Conservation (phyloP, 2,113 vertebrate genomes). For the Tiliqua scincoides region DNA sequence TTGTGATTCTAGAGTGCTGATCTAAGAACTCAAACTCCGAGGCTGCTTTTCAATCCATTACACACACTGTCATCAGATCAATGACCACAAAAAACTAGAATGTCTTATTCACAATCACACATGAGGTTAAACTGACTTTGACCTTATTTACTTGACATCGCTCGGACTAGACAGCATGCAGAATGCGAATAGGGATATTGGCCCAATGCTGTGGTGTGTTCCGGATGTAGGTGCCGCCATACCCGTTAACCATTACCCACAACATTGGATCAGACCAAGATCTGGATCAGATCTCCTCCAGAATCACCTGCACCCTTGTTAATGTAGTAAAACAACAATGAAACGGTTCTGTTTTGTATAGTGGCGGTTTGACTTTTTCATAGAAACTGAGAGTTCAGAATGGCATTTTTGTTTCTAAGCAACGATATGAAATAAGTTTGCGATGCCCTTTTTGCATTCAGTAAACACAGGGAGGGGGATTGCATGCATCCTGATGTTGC, state of each 20-base stretch:
- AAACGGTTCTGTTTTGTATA: background rate
- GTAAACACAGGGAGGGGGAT: background rate
- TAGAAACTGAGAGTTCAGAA: background rate
- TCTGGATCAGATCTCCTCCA: background rate
- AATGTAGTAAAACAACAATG: background rate
- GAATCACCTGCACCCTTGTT: background rate
- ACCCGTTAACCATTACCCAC: background rate
- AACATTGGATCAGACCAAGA: too few relatives aligned
- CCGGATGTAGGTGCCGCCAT: constrained; percentile 25
- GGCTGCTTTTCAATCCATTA: constrained; percentile 70
- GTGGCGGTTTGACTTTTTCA: background rate
- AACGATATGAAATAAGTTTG: too few relatives aligned
- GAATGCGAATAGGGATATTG: constrained; percentile 57
- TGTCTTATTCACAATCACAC: constrained; percentile 67
- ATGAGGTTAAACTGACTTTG: constrained; percentile 70
- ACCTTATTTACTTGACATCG: constrained; percentile 72
- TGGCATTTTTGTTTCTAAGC: background rate
- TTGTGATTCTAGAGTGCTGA: constrained; percentile 59
- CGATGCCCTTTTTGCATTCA: background rate
- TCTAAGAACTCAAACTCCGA: constrained; percentile 68
- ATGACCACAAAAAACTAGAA: constrained; percentile 68
- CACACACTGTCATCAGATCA: constrained; percentile 70
- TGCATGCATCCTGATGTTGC: too few relatives aligned
- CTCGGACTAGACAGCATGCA: constrained; percentile 61
- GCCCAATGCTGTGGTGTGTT: constrained; percentile 44